Percentiles rank a stretch among this genome's conserved stretches.
Conservation (phyloP, 2,113 vertebrate genomes). For the Pristiophorus japonicus region DNA sequence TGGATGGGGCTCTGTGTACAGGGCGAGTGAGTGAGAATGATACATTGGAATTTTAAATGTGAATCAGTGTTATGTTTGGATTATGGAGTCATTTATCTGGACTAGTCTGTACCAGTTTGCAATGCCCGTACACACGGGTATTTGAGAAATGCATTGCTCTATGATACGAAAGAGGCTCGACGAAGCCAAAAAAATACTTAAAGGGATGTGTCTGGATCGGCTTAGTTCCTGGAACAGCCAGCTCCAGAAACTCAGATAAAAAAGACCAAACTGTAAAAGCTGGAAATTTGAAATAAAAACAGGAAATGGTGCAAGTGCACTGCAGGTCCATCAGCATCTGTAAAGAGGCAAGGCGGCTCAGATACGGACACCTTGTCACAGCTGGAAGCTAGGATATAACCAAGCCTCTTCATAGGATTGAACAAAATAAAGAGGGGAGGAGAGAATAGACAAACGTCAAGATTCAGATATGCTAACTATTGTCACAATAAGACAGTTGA, state of each 20-base stretch:
- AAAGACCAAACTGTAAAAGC: background rate
- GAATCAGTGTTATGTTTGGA: background rate
- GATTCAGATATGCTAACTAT: background rate
- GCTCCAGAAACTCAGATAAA: background rate
- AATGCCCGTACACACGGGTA: no score
- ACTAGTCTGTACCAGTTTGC: background rate
- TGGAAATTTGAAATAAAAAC: background rate
- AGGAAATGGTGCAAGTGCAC: background rate
- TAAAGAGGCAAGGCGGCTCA: background rate
- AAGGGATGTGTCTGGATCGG: background rate
- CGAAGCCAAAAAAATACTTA: background rate
- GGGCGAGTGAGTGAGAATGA: background rate
- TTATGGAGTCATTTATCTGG: background rate
- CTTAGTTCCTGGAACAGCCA: background rate
- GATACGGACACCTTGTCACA: background rate
- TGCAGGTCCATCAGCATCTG: background rate
- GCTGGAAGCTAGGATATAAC: background rate
- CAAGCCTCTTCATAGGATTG: background rate
- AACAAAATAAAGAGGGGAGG: background rate
- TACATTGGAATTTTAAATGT: slow-evolving; percentile 20
- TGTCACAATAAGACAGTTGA: background rate
- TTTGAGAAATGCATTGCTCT: background rate
- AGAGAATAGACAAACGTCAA: background rate
- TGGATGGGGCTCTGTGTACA: background rate
- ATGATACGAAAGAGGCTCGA: background rate